Evolutionary conservation across 2,797 vertebrate genomes (phyloP).

Genomic region (Australoheros facetus): DNA sequence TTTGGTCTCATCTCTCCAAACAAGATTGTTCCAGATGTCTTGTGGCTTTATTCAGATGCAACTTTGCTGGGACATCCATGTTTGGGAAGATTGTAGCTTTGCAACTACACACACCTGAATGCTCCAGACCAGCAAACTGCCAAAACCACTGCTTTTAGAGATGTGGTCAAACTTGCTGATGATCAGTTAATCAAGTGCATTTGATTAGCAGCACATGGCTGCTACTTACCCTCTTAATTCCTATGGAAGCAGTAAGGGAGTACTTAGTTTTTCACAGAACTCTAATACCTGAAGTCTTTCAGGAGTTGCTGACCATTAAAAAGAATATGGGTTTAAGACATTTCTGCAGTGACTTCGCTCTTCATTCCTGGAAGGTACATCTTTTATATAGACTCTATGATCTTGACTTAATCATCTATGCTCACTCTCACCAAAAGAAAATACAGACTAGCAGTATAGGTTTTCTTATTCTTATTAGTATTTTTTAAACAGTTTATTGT

Average conservation of each 20-base stretch:
- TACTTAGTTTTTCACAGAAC: no score
- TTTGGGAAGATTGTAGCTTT: neutral
- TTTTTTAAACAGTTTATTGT: neutral
- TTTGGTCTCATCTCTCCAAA: neutral
- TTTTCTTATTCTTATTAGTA: neutral
- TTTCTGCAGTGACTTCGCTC: no score
- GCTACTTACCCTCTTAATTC: neutral
- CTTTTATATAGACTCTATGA: neutral
- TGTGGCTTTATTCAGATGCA: neutral
- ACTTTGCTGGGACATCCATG: neutral
- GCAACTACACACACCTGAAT: neutral
- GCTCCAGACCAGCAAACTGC: neutral
- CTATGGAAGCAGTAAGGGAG: no score
- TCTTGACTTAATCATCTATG: constrained; percentile 17
- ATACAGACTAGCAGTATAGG: neutral
- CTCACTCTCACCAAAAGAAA: neutral
- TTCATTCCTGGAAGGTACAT: no score
- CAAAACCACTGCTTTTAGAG: neutral
- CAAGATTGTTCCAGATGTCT: neutral
- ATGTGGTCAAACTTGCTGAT: neutral
- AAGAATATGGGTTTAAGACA: no score
- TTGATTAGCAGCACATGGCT: neutral
- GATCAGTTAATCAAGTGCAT: neutral
- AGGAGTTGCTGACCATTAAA: no score
- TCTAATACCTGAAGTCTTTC: no score